phyloP scores from a whole-genome alignment of 1,140 invertebrate species.

The Drosophila albomicans region DNA sequence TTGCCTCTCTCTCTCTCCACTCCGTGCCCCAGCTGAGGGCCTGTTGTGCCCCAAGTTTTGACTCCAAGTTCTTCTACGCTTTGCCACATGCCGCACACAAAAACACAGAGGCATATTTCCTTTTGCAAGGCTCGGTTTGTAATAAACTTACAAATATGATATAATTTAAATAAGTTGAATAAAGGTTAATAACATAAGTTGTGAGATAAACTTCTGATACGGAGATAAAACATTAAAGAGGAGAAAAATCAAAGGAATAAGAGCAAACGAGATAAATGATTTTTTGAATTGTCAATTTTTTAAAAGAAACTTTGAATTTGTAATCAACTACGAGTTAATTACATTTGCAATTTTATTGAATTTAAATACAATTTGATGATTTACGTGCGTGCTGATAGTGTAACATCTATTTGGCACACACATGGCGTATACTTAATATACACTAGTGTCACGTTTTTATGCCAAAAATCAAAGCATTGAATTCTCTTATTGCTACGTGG shows the following conservation, averaged over 20 bases:
- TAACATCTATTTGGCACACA: constrained; percentile 31
- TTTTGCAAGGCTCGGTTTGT: background rate
- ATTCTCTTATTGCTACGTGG: constrained; percentile 48
- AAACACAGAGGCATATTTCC: background rate
- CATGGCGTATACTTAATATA: constrained; percentile 65
- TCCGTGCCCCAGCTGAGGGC: background rate
- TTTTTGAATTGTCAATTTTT: too few relatives aligned
- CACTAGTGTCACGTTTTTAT: constrained; percentile 59
- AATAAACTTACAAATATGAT: background rate
- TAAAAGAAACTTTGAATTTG: too few relatives aligned
- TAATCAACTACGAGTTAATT: too few relatives aligned
- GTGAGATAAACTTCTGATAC: too few relatives aligned
- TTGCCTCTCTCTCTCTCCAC: constrained; percentile 2
- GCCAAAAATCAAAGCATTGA: constrained; percentile 47
- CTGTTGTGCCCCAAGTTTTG: constrained; percentile 48
- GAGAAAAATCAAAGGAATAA: too few relatives aligned
- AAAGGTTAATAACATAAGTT: background rate
- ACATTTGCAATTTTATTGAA: background rate
- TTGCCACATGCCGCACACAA: constrained; percentile 4
- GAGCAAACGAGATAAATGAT: too few relatives aligned
- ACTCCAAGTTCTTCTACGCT: constrained; percentile 46
- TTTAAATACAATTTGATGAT: constrained; percentile 1
- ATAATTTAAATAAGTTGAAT: background rate
- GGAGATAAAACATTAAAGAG: too few relatives aligned
- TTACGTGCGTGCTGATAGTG: constrained; percentile 21